phyloP scores from a whole-genome alignment of 2,113 vertebrate genomes.

The Marmota monax region DNA sequence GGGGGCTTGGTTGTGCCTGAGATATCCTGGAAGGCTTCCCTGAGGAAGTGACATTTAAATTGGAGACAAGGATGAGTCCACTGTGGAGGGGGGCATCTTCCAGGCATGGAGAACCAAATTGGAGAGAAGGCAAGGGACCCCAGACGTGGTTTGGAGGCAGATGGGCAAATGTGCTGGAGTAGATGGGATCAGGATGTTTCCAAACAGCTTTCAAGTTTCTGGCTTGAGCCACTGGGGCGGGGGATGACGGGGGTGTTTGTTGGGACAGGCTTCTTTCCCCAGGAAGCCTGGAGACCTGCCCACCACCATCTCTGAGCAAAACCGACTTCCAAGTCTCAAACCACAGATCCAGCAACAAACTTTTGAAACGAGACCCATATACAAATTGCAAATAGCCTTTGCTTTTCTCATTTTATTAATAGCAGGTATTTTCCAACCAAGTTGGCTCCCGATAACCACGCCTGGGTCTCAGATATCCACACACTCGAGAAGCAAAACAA shows the following conservation, averaged over 20 bases:
- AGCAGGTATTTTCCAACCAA: neutral
- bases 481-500: conserved; percentile 33
- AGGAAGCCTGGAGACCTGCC: neutral
- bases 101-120: too few species aligned
- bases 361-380: neutral
- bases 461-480: neutral
- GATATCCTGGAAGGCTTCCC: neutral
- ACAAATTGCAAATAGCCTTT: neutral
- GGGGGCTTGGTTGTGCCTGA: neutral
- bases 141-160: neutral
- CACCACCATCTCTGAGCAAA: neutral
- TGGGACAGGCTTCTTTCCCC: neutral
- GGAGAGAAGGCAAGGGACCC: neutral
- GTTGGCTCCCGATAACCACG: neutral
- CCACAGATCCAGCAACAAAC: neutral
- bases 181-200: neutral
- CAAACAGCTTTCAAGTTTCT: neutral
- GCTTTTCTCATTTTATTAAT: neutral
- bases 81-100: neutral
- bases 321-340: neutral
- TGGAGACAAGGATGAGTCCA: neutral
- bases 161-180: too few species aligned
- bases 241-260: accelerated
- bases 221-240: neutral
- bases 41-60: neutral